Percentiles rank a stretch among this genome's conserved stretches.
These are phyloP conservation scores for Pocillopora damicornis DNA, from an alignment of 64 coral and sea anemone species.

Conservation along the genomic window DNA sequence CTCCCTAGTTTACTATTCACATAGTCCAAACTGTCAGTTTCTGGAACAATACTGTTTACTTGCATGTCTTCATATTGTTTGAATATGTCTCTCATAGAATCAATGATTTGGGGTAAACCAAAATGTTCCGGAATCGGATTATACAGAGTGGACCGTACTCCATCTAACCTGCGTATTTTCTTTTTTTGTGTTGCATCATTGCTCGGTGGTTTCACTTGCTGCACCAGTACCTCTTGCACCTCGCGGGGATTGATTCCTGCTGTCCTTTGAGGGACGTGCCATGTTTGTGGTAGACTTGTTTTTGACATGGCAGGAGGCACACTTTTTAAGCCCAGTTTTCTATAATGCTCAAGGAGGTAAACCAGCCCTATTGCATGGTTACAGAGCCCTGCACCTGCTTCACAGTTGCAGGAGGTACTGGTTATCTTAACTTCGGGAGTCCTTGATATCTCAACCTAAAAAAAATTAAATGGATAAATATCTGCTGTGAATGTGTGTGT, in stretches of 20 bases:
- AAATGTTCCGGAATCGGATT: constrained; percentile 29
- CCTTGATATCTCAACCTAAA: constrained; percentile 11
- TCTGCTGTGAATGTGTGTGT: not conserved
- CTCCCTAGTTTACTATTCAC: constrained; percentile 29
- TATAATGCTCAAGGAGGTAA: constrained; percentile 40
- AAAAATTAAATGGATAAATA: not conserved
- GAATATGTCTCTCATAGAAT: constrained; percentile 37
- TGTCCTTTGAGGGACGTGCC: constrained; percentile 58
- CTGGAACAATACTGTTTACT: constrained; percentile 59
- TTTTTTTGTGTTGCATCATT: not conserved
- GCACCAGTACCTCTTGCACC: constrained; percentile 35
- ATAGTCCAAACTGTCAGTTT: constrained; percentile 24
- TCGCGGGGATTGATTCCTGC: constrained; percentile 40
- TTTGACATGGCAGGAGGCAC: constrained; percentile 60
- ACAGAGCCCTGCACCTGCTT: constrained; percentile 40
- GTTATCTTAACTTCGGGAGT: constrained; percentile 32
- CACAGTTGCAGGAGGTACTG: constrained; percentile 44
- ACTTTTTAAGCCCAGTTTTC: constrained; percentile 40
- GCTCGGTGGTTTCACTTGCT: constrained; percentile 44
- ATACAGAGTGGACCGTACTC: constrained; percentile 52
- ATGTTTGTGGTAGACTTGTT: constrained; percentile 58
- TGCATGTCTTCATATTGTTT: constrained; percentile 43
- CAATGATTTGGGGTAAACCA: constrained; percentile 22
- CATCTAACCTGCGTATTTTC: constrained; percentile 46
- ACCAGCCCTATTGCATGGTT: constrained; percentile 58